A percentile compares a stretch with the other conserved stretches of the same genome.
phyloP scores from a whole-genome alignment of 2,797 vertebrate species.

The Danio kyathit region DNA sequence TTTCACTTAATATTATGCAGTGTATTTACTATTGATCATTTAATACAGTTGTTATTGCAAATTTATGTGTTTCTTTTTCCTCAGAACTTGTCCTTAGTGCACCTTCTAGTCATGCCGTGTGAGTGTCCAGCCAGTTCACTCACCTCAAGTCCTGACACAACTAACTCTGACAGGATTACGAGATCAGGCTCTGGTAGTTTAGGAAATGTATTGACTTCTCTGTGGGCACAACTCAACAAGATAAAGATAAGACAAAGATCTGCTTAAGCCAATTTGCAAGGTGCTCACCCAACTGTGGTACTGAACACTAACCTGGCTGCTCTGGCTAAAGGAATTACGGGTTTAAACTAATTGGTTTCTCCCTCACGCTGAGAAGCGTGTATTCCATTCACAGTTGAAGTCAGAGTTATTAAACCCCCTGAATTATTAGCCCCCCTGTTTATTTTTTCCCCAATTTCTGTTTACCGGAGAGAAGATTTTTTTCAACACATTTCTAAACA shows the following conservation, averaged over 20 bases:
- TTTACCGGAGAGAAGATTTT: no score
- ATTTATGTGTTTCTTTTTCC: not conserved
- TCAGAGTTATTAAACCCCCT: no score
- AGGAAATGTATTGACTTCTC: not conserved
- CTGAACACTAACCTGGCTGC: not conserved
- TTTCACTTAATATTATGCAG: not conserved
- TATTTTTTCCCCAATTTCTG: no score
- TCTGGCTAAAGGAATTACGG: conserved; percentile 16
- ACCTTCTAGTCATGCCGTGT: not conserved
- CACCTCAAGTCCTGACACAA: not conserved
- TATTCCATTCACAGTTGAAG: not conserved
- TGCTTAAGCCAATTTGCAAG: conserved; percentile 32
- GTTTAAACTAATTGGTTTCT: conserved; percentile 33
- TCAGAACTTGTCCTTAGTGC: not conserved
- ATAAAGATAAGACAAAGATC: conserved; percentile 45
- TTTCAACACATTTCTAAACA: no score
- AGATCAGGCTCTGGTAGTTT: conserved; percentile 11
- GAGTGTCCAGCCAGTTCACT: not conserved
- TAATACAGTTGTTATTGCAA: not conserved
- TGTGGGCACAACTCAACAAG: conserved; percentile 34
- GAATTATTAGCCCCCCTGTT: no score
- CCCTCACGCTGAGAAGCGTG: not conserved
- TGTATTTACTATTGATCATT: not conserved
- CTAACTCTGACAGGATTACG: conserved; percentile 25
- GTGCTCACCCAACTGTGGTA: conserved; percentile 8